phyloP scores from a whole-genome alignment of 2,113 vertebrate genomes.

The Menura novaehollandiae region DNA sequence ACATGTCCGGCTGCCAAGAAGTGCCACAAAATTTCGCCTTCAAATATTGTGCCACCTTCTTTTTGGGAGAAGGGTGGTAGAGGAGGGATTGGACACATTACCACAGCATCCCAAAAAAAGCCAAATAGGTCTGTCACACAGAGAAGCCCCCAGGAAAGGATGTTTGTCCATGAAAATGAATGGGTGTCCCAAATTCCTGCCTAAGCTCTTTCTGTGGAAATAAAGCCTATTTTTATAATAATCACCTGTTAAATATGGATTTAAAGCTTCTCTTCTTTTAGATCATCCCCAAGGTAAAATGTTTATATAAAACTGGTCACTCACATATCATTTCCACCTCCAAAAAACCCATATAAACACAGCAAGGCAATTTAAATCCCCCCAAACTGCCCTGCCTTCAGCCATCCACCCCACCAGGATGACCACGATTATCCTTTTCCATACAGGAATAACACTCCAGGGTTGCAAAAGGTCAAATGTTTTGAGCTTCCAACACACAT shows the following conservation, averaged over 20 bases:
- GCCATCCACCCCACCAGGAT: not conserved
- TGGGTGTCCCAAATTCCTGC: not conserved
- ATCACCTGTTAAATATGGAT: not conserved
- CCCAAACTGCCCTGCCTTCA: not conserved
- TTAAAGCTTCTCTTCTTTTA: not conserved
- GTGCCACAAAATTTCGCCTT: not conserved
- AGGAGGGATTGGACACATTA: not conserved
- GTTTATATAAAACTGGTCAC: not conserved
- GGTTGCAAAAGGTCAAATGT: not conserved
- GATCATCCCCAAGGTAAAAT: not conserved
- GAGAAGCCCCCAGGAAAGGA: not conserved
- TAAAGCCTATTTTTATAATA: not conserved
- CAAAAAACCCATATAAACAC: not conserved
- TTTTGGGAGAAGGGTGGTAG: not conserved
- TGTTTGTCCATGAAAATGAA: not conserved
- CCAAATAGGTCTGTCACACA: not conserved
- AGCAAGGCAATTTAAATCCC: not conserved
- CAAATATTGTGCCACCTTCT: not conserved
- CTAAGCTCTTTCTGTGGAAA: not conserved
- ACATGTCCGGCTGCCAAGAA: not conserved
- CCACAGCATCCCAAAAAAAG: not conserved
- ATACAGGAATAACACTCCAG: not conserved
- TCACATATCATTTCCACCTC: not conserved
- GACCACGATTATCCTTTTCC: accelerated
- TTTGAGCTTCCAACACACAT: not conserved